Percentiles rank a stretch among this genome's conserved stretches.
Evolutionary conservation across 1,140 invertebrate genomes (phyloP).

Genomic region (Hesperophylax magnus): DNA sequence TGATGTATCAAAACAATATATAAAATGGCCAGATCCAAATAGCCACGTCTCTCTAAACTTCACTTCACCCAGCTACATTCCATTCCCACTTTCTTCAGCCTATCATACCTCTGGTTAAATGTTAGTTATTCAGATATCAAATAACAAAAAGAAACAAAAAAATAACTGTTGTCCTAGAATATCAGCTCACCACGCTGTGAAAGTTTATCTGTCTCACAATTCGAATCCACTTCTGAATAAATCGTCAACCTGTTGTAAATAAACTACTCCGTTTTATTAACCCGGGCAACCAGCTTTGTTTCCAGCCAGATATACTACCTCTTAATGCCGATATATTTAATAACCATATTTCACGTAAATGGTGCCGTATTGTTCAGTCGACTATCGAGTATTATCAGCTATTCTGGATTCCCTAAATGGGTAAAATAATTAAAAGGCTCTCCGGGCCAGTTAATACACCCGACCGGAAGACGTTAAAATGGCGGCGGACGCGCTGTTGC

Average conservation of each 20-base stretch:
- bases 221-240: neutral
- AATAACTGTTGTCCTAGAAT: too few species aligned
- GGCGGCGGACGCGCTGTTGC: conserved; percentile 29
- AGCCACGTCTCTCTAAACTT: too few species aligned
- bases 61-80: too few species aligned
- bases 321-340: neutral
- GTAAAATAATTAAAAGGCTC: conserved; percentile 16
- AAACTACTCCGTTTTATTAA: neutral
- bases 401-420: conserved; percentile 16
- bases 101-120: too few species aligned
- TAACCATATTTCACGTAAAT: conserved; percentile 28
- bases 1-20: too few species aligned
- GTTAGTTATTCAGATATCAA: too few species aligned
- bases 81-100: too few species aligned
- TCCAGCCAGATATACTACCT: neutral
- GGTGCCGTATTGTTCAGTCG: conserved; percentile 4
- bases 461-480: conserved; percentile 27
- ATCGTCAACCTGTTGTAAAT: conserved; percentile 21
- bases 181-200: too few species aligned
- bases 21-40: too few species aligned
- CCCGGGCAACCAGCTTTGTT: neutral
- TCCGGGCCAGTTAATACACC: conserved; percentile 8
- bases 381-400: conserved; percentile 24
- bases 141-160: too few species aligned
- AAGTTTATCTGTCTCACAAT: neutral